A percentile compares a stretch with the other conserved stretches of the same genome.
Evolutionary conservation across 2,888 invertebrate genomes (phyloP).

Genomic region (Ophion costatus): DNA sequence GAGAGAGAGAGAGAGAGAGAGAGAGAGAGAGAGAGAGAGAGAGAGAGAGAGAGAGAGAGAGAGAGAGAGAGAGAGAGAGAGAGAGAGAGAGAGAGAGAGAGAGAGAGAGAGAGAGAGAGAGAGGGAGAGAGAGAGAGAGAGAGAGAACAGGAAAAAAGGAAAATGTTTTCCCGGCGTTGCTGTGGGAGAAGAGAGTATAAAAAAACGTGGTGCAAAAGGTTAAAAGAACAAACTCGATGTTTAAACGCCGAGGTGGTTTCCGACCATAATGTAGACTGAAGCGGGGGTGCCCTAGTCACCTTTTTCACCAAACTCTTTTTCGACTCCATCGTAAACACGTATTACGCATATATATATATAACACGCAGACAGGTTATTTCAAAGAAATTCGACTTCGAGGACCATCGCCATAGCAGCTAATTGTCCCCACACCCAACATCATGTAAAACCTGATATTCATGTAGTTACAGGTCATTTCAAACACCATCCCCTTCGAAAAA

Average conservation of each 20-base stretch:
- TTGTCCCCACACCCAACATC: neutral
- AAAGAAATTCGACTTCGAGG: neutral
- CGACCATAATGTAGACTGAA: neutral
- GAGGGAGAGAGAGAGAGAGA: slow-evolving; percentile 15
- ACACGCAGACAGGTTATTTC: neutral
- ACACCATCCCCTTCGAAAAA: neutral
- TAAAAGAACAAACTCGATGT: slow-evolving; percentile 45
- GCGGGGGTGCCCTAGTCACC: neutral
- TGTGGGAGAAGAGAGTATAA: slow-evolving; percentile 2
- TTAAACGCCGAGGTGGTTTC: slow-evolving; percentile 19
- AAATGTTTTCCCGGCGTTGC: slow-evolving; percentile 19
- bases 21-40: neutral
- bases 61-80: neutral
- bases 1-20: neutral
- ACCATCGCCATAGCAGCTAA: neutral
- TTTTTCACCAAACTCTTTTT: slow-evolving; percentile 1
- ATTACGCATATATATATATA: neutral
- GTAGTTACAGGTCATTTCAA: neutral
- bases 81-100: slow-evolving; percentile 11
- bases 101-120: neutral
- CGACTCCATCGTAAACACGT: neutral
- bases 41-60: slow-evolving; percentile 5
- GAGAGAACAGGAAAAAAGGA: neutral
- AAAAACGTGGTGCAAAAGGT: slow-evolving; percentile 44
- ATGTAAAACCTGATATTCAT: neutral